A percentile compares a stretch with the other conserved stretches of the same genome.
phyloP scores from a whole-genome alignment of 2,888 invertebrate genomes.

The Cryptosula pallasiana region DNA sequence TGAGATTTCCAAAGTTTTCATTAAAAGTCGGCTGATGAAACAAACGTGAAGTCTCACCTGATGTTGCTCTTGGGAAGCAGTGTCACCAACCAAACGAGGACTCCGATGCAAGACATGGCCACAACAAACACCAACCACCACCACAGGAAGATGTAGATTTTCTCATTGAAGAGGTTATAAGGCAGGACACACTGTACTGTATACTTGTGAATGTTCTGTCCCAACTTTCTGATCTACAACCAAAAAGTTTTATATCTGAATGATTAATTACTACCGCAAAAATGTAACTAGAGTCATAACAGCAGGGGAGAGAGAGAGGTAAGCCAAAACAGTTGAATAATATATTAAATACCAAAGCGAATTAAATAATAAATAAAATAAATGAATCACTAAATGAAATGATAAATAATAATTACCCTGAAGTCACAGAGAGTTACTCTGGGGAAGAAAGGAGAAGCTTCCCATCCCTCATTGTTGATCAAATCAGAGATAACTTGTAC shows the following conservation, averaged over 20 bases:
- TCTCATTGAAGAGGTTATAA: constrained; percentile 38
- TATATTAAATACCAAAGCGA: too few species aligned
- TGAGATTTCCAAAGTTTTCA: too few species aligned
- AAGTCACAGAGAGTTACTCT: constrained; percentile 53
- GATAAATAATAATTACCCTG: constrained; percentile 38
- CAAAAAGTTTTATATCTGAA: too few species aligned
- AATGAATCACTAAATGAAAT: too few species aligned
- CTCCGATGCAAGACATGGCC: constrained; percentile 19
- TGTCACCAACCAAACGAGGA: constrained; percentile 30
- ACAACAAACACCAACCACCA: constrained; percentile 29
- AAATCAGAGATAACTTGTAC: constrained; percentile 56
- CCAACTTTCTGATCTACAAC: constrained; percentile 43
- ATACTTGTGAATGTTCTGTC: constrained; percentile 37
- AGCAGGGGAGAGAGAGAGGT: too few species aligned
- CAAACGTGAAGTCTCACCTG: constrained; percentile 32
- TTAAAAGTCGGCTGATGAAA: too few species aligned
- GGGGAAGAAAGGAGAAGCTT: constrained; percentile 48
- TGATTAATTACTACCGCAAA: too few species aligned
- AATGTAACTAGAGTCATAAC: too few species aligned
- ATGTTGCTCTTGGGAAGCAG: constrained; percentile 39
- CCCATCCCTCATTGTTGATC: constrained; percentile 43
- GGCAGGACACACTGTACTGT: constrained; percentile 39
- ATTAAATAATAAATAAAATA: too few species aligned
- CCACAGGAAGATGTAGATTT: constrained; percentile 31
- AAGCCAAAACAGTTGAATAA: too few species aligned